phyloP scores from a whole-genome alignment of 2,888 invertebrate genomes.

The Cheilosia soror region DNA sequence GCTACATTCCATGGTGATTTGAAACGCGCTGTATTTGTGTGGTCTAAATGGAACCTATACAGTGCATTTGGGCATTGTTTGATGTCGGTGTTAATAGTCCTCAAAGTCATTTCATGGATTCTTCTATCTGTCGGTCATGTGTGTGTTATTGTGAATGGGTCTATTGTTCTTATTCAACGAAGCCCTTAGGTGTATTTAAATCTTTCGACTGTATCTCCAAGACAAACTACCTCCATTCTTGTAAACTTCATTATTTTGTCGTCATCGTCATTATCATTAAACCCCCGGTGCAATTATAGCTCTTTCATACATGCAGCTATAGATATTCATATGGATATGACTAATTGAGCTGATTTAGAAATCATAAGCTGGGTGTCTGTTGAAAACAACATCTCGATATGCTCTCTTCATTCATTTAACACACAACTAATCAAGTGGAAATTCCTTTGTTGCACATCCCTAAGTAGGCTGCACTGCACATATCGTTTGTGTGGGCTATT shows the following conservation, averaged over 20 bases:
- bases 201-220: neutral
- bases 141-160: conserved; percentile 20
- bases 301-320: neutral
- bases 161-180: conserved; percentile 28
- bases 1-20: no score
- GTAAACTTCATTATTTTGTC: conserved; percentile 22
- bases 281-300: conserved; percentile 4
- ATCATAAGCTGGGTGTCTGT: conserved; percentile 22
- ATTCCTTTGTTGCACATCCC: conserved; percentile 47
- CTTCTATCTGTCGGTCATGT: conserved; percentile 17
- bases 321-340: neutral
- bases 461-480: conserved; percentile 39
- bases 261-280: neutral
- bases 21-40: conserved; percentile 40
- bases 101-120: conserved; percentile 50
- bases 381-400: conserved; percentile 11
- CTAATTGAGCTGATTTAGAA: conserved; percentile 37
- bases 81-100: conserved; percentile 35
- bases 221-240: conserved; percentile 16
- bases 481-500: conserved; percentile 58
- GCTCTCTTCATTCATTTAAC: conserved; percentile 25
- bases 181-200: conserved; percentile 38
- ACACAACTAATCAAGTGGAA: conserved; percentile 64
- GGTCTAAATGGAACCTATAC: conserved; percentile 52
- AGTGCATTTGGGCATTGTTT: conserved; percentile 19